A percentile compares a stretch with the other conserved stretches of the same genome.
These are phyloP conservation scores for Actinia tenebrosa DNA, from an alignment of 64 coral and sea anemone species.

Conservation along the genomic window DNA sequence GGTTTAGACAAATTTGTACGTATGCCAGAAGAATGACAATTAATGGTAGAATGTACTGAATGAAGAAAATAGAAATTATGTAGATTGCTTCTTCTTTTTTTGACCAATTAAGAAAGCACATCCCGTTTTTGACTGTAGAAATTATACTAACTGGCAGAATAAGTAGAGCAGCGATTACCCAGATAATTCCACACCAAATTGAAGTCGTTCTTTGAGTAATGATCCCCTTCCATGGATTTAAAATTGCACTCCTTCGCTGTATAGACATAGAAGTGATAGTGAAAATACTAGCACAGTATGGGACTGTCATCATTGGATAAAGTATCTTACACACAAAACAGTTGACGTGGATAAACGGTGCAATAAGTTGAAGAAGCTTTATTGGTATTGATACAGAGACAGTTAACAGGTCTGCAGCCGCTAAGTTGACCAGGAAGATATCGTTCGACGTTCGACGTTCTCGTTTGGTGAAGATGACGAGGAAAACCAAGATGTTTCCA, in stretches of 20 bases:
- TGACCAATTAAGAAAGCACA: slow-evolving; percentile 49
- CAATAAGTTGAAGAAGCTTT: slow-evolving; percentile 45
- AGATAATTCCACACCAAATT: slow-evolving; percentile 47
- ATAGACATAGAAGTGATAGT: slow-evolving; percentile 81
- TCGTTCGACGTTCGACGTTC: slow-evolving; percentile 81
- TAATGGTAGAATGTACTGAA: slow-evolving; percentile 72
- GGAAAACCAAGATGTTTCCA: slow-evolving; percentile 76
- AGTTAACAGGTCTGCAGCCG: slow-evolving; percentile 50
- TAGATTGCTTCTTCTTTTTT: slow-evolving; percentile 48
- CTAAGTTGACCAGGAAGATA: slow-evolving; percentile 81
- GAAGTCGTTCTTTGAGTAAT: slow-evolving; percentile 46
- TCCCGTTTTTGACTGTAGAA: neutral
- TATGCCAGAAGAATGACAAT: slow-evolving; percentile 61
- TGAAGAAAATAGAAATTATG: slow-evolving; percentile 47
- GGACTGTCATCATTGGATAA: slow-evolving; percentile 52
- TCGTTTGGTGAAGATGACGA: slow-evolving; percentile 56
- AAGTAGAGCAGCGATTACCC: slow-evolving; percentile 43
- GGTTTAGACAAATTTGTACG: slow-evolving; percentile 65
- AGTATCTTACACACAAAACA: slow-evolving; percentile 66
- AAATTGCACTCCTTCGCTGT: slow-evolving; percentile 65
- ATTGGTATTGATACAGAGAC: slow-evolving; percentile 60
- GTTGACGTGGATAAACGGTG: slow-evolving; percentile 55
- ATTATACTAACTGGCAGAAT: slow-evolving; percentile 62
- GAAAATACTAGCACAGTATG: slow-evolving; percentile 71
- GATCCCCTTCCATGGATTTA: slow-evolving; percentile 68